Conservation (phyloP, 64 coral and sea anemone species). For the Montipora sp. region DNA sequence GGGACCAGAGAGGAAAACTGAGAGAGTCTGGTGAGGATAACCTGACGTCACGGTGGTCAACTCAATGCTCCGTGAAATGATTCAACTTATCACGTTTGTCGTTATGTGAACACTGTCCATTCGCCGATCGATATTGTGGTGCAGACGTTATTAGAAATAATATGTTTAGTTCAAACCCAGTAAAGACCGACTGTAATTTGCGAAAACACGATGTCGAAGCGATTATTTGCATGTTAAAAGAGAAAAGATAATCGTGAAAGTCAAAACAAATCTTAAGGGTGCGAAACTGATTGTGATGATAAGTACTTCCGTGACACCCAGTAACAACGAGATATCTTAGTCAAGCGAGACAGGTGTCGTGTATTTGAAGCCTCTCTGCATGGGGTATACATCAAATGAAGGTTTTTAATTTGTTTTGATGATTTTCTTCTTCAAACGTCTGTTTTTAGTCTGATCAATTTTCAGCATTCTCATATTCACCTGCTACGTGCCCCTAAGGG, state of each 20-base stretch:
- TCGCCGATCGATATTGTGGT: no score
- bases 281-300: background rate
- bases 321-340: background rate
- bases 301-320: background rate
- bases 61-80: no score
- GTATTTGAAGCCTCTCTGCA: background rate
- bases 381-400: background rate
- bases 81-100: no score
- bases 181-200: no score
- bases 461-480: no score
- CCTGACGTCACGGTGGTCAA: no score
- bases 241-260: background rate
- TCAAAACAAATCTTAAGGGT: background rate
- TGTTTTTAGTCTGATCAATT: background rate
- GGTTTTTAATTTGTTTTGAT: background rate
- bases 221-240: background rate
- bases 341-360: background rate
- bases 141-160: no score
- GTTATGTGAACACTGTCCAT: no score
- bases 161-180: no score
- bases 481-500: no score
- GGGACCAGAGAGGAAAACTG: no score
- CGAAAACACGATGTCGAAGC: background rate
- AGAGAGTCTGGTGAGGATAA: no score
- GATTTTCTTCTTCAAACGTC: background rate